Base-by-base conservation (phyloP, 1,140 invertebrate species). In the Camponotus vicinus region DNA sequence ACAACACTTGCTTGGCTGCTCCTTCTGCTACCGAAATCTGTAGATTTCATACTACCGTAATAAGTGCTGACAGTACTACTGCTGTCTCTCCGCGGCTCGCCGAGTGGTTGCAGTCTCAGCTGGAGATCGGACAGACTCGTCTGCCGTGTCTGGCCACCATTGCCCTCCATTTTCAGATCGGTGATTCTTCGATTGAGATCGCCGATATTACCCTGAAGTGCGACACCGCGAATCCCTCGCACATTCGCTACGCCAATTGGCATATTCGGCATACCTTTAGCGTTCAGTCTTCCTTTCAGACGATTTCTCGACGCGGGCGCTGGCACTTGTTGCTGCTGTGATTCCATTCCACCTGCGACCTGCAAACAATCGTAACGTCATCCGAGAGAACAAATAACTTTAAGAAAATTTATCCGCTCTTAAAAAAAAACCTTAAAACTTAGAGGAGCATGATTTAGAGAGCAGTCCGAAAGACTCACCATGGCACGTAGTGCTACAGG, bases 21-120 rank as follows among this genome's bases (percentile, higher is more conserved):
- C 80, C 98, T 96, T 9, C 98, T 96, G 90, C 97, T 97, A 34
- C 96, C 96, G 84, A 97, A 96, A 86, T 97, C 96, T n/a, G 97
- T 96, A 7, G 97, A 98, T 57, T 97, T 96, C 97, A 98, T 97
- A 91, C 98, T 98, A 75, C 98, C 97, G 93, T 98, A 98, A 94
- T 98, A 98, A 0, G 97, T 98, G 92, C 98, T 98, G 8, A 98
- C 97, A 2, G 98, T 98, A 34, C 98, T 98, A 89, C 97, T 97
- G 89, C 97, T 98, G 93, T 98, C 98, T 32, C 98, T 95, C 63
- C 98, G 95, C 21, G 94, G 95, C 52, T 95, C 95, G 59, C 92
- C 94, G 1, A 95, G 86, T 1, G 95, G 95, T 82, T 96, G 96
- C 3, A 96, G 88, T 70, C 95, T 94, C 52, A 96, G 92, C 66